These are phyloP conservation scores for Ectropis crepuscularia DNA, from an alignment of 2,888 invertebrate genomes.

Conservation along the genomic window DNA sequence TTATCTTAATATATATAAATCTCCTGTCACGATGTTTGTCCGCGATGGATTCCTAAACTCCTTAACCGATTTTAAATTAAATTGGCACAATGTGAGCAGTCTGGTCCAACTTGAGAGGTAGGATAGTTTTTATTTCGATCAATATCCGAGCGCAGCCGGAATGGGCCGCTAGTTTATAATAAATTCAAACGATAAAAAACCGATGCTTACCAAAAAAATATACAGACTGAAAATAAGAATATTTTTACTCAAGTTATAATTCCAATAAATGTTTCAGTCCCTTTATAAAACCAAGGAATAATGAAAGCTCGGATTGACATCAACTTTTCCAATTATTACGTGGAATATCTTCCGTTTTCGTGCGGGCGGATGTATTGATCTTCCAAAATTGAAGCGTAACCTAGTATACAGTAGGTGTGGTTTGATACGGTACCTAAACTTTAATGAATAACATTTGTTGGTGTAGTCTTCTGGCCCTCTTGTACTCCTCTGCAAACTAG, in stretches of 20 bases:
- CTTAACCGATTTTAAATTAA: too few relatives aligned
- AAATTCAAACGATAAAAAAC: background rate
- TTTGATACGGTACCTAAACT: background rate
- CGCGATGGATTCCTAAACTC: too few relatives aligned
- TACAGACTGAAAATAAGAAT: background rate
- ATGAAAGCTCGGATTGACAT: conserved; percentile 19
- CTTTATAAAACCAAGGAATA: conserved; percentile 3
- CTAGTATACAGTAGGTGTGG: background rate
- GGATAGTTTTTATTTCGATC: too few relatives aligned
- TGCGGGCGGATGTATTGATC: conserved; percentile 23
- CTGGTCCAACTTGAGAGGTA: too few relatives aligned
- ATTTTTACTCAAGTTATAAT: background rate
- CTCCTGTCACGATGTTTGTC: too few relatives aligned
- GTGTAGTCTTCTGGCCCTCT: too few relatives aligned
- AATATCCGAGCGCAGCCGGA: too few relatives aligned
- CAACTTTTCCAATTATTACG: conserved; percentile 32
- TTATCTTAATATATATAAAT: too few relatives aligned
- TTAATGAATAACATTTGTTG: too few relatives aligned
- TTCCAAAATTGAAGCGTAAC: conserved; percentile 14
- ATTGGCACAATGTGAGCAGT: too few relatives aligned
- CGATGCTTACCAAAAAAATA: background rate
- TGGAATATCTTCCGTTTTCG: conserved; percentile 15
- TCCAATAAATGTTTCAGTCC: conserved; percentile 3
- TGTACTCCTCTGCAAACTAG: too few relatives aligned
- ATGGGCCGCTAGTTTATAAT: background rate